A percentile compares a stretch with the other conserved stretches of the same genome.
Conservation (phyloP, 2,888 invertebrate species). For the Cryptophagus acutangulus region DNA sequence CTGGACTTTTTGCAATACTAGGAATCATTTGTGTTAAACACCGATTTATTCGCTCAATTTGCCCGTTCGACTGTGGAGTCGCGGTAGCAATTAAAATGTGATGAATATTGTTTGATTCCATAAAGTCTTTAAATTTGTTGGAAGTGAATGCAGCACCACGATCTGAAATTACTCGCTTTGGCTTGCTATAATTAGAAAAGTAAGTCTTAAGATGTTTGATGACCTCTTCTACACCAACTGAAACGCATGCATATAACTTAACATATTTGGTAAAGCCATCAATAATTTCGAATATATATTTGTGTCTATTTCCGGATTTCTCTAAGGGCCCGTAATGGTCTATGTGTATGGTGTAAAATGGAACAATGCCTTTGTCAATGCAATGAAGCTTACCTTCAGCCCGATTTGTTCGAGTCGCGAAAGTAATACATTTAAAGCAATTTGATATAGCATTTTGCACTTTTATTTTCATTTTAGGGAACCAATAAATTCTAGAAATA, state of each 20-base stretch:
- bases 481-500: conserved; percentile 4
- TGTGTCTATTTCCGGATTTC: not conserved
- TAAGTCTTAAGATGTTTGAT: conserved; percentile 6
- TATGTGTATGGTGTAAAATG: conserved; percentile 5
- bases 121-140: conserved; percentile 16
- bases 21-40: conserved; percentile 17
- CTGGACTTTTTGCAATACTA: conserved; percentile 15
- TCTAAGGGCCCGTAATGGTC: conserved; percentile 7
- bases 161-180: conserved; percentile 20
- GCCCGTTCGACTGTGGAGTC: conserved; percentile 22
- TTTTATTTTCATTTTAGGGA: conserved; percentile 3
- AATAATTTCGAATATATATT: conserved; percentile 6
- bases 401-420: not conserved
- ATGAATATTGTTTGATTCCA: conserved; percentile 11
- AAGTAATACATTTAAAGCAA: conserved; percentile 6
- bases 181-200: conserved; percentile 16
- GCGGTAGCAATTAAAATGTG: conserved; percentile 22
- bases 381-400: conserved; percentile 2
- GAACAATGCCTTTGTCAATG: conserved; percentile 7
- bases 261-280: conserved; percentile 7
- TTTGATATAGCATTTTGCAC: conserved; percentile 1
- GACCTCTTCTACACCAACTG: not conserved
- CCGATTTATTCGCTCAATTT: conserved; percentile 22
- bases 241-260: conserved; percentile 4
- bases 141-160: conserved; percentile 20